These are phyloP conservation scores for Caenorhabditis sinica DNA, from an alignment of 2,888 invertebrate species.

Conservation along the genomic window DNA sequence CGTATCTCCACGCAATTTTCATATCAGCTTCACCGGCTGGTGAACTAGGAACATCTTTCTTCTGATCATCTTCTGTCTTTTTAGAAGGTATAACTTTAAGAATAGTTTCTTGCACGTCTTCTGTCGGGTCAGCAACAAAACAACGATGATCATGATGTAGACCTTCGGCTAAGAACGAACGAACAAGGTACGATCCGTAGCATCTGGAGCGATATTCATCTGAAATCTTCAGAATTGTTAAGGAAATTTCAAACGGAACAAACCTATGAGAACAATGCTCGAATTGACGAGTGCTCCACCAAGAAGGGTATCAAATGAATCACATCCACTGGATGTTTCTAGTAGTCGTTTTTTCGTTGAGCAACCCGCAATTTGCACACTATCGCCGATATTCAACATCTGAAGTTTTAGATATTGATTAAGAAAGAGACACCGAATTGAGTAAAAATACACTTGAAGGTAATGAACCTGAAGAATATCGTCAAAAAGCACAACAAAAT, in stretches of 20 bases:
- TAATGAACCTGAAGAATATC: background rate
- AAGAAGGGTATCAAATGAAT: slow-evolving; percentile 58
- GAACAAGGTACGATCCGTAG: slow-evolving; percentile 45
- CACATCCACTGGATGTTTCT: slow-evolving; percentile 61
- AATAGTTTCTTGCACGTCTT: slow-evolving; percentile 24
- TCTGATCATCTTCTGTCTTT: slow-evolving; percentile 11
- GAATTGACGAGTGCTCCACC: slow-evolving; percentile 61
- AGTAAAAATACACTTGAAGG: background rate
- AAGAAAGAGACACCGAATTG: background rate
- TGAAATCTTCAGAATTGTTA: slow-evolving; percentile 15
- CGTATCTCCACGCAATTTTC: slow-evolving; percentile 66
- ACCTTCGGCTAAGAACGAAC: slow-evolving; percentile 63
- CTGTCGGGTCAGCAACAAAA: slow-evolving; percentile 50
- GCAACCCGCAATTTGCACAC: slow-evolving; percentile 66
- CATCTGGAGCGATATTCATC: slow-evolving; percentile 55
- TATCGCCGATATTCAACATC: slow-evolving; percentile 64
- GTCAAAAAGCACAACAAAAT: background rate
- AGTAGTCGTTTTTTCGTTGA: slow-evolving; percentile 64
- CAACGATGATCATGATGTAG: slow-evolving; percentile 47
- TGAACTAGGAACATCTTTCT: slow-evolving; percentile 1
- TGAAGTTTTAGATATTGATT: background rate
- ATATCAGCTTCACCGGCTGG: slow-evolving; percentile 11
- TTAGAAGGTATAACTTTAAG: slow-evolving; percentile 40
- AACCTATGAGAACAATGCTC: slow-evolving; percentile 60
- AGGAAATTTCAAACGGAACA: background rate